Evolutionary conservation across 2,113 vertebrate species (phyloP).

Genomic region (Hippocampus zosterae): DNA sequence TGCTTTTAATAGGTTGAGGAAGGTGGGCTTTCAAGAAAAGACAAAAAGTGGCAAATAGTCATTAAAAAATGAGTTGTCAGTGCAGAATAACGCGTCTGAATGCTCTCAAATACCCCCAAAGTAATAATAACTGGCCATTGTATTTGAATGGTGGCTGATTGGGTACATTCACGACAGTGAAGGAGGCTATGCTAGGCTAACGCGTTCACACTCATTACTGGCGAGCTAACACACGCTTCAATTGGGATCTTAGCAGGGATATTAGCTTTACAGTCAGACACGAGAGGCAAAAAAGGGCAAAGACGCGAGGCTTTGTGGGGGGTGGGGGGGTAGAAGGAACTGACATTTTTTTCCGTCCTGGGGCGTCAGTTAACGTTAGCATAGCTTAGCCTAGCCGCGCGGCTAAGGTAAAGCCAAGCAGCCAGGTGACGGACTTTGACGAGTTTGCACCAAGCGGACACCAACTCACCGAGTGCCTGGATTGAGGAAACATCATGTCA

Average conservation of each 20-base stretch:
- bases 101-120: background rate
- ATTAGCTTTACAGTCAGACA: background rate
- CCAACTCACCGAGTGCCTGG: conserved; percentile 77
- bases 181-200: background rate
- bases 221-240: background rate
- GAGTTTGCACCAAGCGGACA: conserved; percentile 32
- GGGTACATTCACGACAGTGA: background rate
- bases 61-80: background rate
- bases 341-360: conserved; percentile 34
- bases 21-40: too few relatives aligned
- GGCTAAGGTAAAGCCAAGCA: background rate
- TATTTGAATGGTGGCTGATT: background rate
- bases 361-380: conserved; percentile 44
- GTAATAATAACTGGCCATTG: background rate
- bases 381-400: conserved; percentile 30
- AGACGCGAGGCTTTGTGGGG: conserved; percentile 1
- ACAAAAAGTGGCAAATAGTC: too few relatives aligned
- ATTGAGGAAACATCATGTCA: conserved; percentile 85
- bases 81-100: background rate
- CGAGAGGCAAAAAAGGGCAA: background rate
- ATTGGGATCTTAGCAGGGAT: background rate
- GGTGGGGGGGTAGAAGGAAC: background rate
- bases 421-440: conserved; percentile 2
- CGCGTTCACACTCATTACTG: background rate
- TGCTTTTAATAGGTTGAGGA: too few relatives aligned